Conservation (phyloP, 2,113 vertebrate genomes). For the Lasiurus borealis region DNA sequence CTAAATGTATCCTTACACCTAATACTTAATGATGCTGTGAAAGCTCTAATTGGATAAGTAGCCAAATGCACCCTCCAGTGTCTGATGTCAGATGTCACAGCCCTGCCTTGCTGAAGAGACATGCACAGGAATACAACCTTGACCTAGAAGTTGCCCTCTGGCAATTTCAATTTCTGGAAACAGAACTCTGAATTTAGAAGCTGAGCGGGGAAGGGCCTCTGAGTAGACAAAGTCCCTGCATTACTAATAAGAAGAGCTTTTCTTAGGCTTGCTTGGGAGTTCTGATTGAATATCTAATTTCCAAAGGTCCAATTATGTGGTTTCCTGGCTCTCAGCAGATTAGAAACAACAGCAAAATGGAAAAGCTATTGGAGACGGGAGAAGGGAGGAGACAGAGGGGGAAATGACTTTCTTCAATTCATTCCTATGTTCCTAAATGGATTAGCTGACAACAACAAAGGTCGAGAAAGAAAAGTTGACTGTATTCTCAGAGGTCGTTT, state of each 20-base stretch:
- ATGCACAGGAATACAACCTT: not conserved
- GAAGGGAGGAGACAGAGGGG: too few relatives aligned
- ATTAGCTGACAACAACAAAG: not conserved
- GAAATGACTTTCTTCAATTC: not conserved
- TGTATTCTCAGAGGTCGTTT: not conserved
- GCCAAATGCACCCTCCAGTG: not conserved
- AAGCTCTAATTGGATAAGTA: not conserved
- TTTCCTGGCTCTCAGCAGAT: constrained; percentile 27
- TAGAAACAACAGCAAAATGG: not conserved
- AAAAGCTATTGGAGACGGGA: not conserved
- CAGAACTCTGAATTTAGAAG: not conserved
- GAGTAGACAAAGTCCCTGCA: not conserved
- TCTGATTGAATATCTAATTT: constrained; percentile 36
- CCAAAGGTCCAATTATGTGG: not conserved
- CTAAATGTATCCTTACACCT: not conserved
- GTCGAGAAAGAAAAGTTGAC: not conserved
- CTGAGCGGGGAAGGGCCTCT: not conserved
- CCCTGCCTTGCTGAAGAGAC: not conserved
- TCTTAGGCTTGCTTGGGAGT: constrained; percentile 19
- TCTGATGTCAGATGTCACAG: constrained; percentile 1
- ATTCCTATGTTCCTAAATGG: not conserved
- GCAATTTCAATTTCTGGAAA: not conserved
- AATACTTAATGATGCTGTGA: not conserved
- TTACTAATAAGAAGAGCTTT: not conserved
- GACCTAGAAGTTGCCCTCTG: not conserved